These are phyloP conservation scores for Felis catus DNA, from an alignment of 2,113 vertebrate species.

Conservation along the genomic window DNA sequence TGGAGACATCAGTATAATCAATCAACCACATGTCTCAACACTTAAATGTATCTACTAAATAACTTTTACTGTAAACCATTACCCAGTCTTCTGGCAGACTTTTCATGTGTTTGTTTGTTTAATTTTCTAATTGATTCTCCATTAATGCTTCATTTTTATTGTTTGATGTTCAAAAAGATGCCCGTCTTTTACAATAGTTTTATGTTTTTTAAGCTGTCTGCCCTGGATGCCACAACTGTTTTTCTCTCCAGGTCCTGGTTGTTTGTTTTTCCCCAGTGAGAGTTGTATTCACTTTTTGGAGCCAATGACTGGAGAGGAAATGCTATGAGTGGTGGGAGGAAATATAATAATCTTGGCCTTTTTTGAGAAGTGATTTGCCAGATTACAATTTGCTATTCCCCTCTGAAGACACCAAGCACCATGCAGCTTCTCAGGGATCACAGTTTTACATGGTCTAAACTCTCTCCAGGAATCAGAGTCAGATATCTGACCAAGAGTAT, in stretches of 20 bases:
- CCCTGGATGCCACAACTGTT: background rate
- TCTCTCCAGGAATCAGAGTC: background rate
- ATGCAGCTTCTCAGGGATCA: background rate
- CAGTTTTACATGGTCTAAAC: background rate
- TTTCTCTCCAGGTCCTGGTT: background rate
- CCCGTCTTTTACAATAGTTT: background rate
- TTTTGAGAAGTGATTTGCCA: background rate
- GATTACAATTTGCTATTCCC: background rate
- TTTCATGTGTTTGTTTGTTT: background rate
- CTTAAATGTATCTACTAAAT: background rate
- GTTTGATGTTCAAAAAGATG: background rate
- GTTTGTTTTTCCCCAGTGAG: background rate
- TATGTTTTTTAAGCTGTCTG: background rate
- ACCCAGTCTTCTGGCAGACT: background rate
- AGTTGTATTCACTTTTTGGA: background rate
- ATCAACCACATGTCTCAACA: background rate
- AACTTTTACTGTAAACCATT: background rate
- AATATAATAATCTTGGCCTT: background rate
- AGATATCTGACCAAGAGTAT: background rate
- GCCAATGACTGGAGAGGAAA: background rate
- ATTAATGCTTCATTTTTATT: background rate
- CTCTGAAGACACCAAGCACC: background rate
- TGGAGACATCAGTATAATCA: background rate
- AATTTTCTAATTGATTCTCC: background rate
- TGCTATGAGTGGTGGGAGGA: background rate